Evolutionary conservation across 2,888 invertebrate species (phyloP), one percentile per base, ranked within the genome.

Genomic region (Aethes cnicana): DNA sequence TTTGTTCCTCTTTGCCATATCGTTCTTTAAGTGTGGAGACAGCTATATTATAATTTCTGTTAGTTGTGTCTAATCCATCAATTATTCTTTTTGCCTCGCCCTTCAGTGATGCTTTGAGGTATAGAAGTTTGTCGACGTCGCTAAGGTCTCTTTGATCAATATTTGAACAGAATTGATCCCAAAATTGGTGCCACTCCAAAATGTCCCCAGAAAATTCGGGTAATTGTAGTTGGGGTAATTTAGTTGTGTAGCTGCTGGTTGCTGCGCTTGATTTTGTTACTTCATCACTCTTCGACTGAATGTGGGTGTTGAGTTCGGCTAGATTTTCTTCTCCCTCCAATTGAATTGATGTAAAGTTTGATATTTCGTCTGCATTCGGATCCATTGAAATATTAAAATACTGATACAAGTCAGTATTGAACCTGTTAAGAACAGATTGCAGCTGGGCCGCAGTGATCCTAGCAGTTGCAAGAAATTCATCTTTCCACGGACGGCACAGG

Each of bases 41-140:
- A n/a, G 37, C 26, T 16, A 41, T 41, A 7, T 41, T n/a, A 5
- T 41, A 41, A 41, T 26, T 41, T 1, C 17, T n/a, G 18, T 41
- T 41, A 3, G 39, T 41, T 1, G 26, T 26, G 0, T 41, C 26
- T 1, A 41, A 17, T 1, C 39, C 39, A 4, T 41, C 39, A 5
- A 37, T 8, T 1, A 17, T 8, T 0, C 4, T 41, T 6, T 16
- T 18, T 1, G 39, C 39, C 1, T 41, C 26, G 5, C 17, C 39
- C 3, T 9, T 26, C 4, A 41, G n/a, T 1, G 26, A 41, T 3
- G 26, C 25, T 6, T 41, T 41, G 4, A 41, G 9, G 11, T 41
- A 41, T 8, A 9, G 9, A 4, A 41, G 26, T n/a, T 41, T 41
- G 17, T 41, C 39, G 1, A 41, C 39, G 3, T 41, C 26, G 1